phyloP scores from a whole-genome alignment of 2,113 vertebrate species.

The Spheniscus mendiculus region DNA sequence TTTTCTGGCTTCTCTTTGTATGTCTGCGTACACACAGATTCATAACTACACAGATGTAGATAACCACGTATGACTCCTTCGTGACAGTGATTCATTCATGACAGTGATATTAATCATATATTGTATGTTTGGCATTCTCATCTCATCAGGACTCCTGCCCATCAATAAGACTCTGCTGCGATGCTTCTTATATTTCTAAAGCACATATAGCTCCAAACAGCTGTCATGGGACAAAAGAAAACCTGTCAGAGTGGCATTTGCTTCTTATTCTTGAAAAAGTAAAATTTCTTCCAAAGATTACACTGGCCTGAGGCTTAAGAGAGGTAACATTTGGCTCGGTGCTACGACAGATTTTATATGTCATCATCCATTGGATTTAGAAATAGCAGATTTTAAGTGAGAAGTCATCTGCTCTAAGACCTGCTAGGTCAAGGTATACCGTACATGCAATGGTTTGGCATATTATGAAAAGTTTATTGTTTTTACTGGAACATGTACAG shows the following conservation, averaged over 20 bases:
- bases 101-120: not conserved
- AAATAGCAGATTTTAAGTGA: constrained; percentile 5
- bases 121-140: not conserved
- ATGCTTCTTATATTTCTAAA: not conserved
- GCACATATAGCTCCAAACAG: not conserved
- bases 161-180: not conserved
- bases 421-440: not conserved
- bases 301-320: not conserved
- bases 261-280: not conserved
- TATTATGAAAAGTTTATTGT: not conserved
- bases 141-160: not conserved
- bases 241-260: not conserved
- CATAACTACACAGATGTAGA: not conserved
- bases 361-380: not conserved
- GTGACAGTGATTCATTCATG: not conserved
- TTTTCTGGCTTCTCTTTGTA: not conserved
- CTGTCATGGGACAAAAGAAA: not conserved
- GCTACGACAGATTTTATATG: not conserved
- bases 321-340: constrained; percentile 11
- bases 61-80: not conserved
- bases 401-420: not conserved
- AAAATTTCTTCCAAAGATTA: not conserved
- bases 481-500: not conserved
- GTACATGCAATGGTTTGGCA: not conserved
- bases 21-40: not conserved